These are phyloP conservation scores for Poeciliopsis presidionis DNA, from an alignment of 2,797 vertebrate species.

Conservation along the genomic window DNA sequence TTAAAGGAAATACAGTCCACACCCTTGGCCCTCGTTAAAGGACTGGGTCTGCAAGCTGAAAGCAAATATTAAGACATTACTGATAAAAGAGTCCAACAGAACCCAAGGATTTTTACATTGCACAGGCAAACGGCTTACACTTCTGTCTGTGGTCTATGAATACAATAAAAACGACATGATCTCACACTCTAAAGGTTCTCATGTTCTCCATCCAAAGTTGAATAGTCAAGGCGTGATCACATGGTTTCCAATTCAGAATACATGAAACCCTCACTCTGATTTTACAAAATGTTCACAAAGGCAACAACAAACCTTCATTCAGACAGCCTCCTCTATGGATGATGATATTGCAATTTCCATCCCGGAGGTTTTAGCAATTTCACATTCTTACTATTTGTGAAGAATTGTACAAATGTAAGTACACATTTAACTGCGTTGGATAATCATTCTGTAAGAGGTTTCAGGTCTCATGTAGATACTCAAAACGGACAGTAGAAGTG, in stretches of 20 bases:
- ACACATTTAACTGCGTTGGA: too few relatives aligned
- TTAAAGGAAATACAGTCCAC: constrained; percentile 31
- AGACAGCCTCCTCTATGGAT: neutral
- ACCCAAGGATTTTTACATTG: neutral
- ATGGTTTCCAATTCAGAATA: neutral
- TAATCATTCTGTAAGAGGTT: neutral
- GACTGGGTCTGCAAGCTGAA: neutral
- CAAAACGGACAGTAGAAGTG: neutral
- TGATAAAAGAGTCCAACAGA: constrained; percentile 11
- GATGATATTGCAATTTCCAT: neutral
- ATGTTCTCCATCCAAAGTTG: neutral
- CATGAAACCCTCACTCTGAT: neutral
- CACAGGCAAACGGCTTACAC: neutral
- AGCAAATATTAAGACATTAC: neutral
- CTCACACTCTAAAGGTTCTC: neutral
- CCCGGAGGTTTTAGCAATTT: neutral
- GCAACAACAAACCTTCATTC: too few relatives aligned
- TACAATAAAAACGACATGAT: neutral
- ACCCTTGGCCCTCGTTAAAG: constrained; percentile 41
- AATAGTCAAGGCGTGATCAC: neutral
- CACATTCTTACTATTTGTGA: neutral
- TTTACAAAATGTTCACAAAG: neutral
- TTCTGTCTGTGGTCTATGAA: neutral
- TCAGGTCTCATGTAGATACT: neutral
- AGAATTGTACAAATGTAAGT: neutral